phyloP scores from a whole-genome alignment of 2,888 invertebrate genomes.

The Chymomyza caudatula region DNA sequence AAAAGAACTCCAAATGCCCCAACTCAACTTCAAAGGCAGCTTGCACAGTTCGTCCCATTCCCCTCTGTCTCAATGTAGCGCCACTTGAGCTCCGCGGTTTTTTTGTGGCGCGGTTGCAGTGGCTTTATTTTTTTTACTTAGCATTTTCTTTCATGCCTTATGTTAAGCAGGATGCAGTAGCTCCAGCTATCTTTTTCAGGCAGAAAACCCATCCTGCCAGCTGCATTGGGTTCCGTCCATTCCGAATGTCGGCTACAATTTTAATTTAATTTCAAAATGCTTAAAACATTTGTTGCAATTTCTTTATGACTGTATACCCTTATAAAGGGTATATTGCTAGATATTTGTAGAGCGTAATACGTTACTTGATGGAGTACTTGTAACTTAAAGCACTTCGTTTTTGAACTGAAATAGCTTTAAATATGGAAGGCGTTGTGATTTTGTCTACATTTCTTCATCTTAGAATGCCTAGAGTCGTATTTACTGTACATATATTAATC shows the following conservation, averaged over 20 bases:
- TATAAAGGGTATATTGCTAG: no score
- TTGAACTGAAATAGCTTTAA: no score
- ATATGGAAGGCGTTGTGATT: no score
- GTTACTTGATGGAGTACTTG: no score
- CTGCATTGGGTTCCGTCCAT: slow-evolving; percentile 8
- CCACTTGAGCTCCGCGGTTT: background rate
- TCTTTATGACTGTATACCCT: no score
- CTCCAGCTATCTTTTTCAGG: slow-evolving; percentile 32
- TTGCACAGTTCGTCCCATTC: no score
- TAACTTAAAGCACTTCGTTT: no score
- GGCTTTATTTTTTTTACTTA: slow-evolving; percentile 13
- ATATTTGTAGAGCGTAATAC: no score
- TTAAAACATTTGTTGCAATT: slow-evolving; percentile 49
- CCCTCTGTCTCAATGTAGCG: background rate
- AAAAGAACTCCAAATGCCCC: background rate
- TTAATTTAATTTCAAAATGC: slow-evolving; percentile 67
- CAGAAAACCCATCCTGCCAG: slow-evolving; percentile 29
- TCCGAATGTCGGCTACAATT: slow-evolving; percentile 50
- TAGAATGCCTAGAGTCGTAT: no score
- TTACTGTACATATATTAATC: no score
- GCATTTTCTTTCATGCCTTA: slow-evolving; percentile 14
- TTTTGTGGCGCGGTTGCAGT: background rate
- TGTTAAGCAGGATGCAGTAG: background rate
- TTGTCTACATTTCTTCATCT: no score
- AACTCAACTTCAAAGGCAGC: background rate